Percentiles rank a stretch among this genome's conserved stretches.
phyloP scores from a whole-genome alignment of 2,113 vertebrate species.

The Sturnira hondurensis region DNA sequence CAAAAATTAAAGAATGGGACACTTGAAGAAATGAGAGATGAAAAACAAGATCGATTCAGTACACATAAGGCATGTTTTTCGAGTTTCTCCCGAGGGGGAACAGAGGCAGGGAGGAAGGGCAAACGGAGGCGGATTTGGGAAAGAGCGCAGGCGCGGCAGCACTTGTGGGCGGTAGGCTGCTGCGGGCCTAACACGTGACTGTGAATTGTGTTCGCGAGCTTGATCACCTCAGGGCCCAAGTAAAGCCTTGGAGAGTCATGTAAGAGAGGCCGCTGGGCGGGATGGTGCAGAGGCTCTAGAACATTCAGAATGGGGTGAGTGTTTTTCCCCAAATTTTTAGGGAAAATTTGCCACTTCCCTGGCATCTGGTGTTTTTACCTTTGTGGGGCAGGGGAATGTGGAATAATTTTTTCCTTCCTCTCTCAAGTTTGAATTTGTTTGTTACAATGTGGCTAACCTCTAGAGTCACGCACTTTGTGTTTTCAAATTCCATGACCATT shows the following conservation, averaged over 20 bases:
- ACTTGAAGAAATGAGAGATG: background rate
- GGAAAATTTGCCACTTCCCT: background rate
- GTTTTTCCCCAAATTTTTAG: too few species aligned
- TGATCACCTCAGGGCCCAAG: fast-evolving
- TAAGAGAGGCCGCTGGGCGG: fast-evolving
- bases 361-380: background rate
- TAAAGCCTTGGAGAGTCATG: background rate
- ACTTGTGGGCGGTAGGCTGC: background rate
- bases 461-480: background rate
- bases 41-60: background rate
- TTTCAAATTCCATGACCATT: background rate
- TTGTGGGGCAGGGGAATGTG: fast-evolving
- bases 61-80: background rate
- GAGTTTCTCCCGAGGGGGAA: background rate
- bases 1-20: background rate
- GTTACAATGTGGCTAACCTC: background rate
- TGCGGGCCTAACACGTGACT: fast-evolving
- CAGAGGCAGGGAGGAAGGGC: fast-evolving
- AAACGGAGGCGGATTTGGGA: fast-evolving
- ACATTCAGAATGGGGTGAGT: background rate
- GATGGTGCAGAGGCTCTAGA: background rate
- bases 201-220: fast-evolving
- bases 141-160: background rate
- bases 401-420: background rate
- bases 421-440: background rate